Percentiles rank a stretch among this genome's conserved stretches.
Evolutionary conservation across 1,140 invertebrate species (phyloP).

Genomic region (Caenorhabditis elegans): WBcel235 BX284605.5:14343001-14343500

Average conservation of each 20-base stretch:
- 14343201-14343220: conserved; percentile 10
- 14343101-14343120: background rate
- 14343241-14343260: conserved; percentile 28
- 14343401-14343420: too few species aligned
- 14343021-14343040: background rate
- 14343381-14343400: too few species aligned
- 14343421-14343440: too few species aligned
- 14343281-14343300: background rate
- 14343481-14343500: too few species aligned
- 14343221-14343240: conserved; percentile 19
- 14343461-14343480: too few species aligned
- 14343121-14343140: background rate
- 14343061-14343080: background rate
- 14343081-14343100: background rate
- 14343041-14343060: background rate
- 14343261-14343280: conserved; percentile 6
- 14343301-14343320: conserved; percentile 12
- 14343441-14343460: too few species aligned
- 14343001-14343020: background rate
- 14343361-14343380: too few species aligned
- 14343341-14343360: too few species aligned
- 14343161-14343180: conserved; percentile 16
- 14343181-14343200: background rate
- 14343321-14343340: conserved; percentile 26
- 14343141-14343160: too few species aligned